These are phyloP conservation scores for Stictocephala bisonia DNA, from an alignment of 2,888 invertebrate species.

Conservation along the genomic window DNA sequence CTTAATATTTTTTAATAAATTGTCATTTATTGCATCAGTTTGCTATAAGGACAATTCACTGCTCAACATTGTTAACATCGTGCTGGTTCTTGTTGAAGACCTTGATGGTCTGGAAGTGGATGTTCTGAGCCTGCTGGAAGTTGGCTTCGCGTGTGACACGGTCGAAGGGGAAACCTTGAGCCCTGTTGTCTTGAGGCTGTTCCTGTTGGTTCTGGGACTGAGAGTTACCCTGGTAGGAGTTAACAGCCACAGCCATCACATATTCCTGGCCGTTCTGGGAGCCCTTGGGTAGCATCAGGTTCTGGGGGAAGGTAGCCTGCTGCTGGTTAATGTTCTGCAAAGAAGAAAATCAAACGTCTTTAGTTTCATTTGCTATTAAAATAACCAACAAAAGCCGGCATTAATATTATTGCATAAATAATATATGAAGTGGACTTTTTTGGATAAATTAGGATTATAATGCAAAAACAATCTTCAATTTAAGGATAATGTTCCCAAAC, in stretches of 20 bases:
- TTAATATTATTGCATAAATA: too few relatives aligned
- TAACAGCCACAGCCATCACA: conserved; percentile 68
- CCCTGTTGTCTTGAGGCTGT: conserved; percentile 71
- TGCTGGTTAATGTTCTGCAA: too few relatives aligned
- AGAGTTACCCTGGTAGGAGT: conserved; percentile 65
- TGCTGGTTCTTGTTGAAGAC: conserved; percentile 72
- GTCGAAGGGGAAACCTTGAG: conserved; percentile 81
- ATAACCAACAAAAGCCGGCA: too few relatives aligned
- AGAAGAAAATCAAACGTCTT: too few relatives aligned
- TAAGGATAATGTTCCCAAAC: too few relatives aligned
- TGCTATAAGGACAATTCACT: too few relatives aligned
- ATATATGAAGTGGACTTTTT: too few relatives aligned
- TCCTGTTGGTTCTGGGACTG: conserved; percentile 65
- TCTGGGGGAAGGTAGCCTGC: conserved; percentile 51
- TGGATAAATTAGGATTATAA: too few relatives aligned
- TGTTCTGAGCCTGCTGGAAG: conserved; percentile 74
- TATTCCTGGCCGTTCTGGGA: conserved; percentile 58
- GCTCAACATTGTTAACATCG: conserved; percentile 57
- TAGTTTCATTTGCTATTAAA: too few relatives aligned
- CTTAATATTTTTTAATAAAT: too few relatives aligned
- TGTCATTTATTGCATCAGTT: too few relatives aligned
- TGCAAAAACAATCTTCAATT: too few relatives aligned
- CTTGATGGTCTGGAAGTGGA: conserved; percentile 70
- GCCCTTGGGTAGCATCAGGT: conserved; percentile 51
- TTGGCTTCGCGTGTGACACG: conserved; percentile 70